These are phyloP conservation scores for Sebastes fasciatus DNA, from an alignment of 2,113 vertebrate species.

Conservation along the genomic window DNA sequence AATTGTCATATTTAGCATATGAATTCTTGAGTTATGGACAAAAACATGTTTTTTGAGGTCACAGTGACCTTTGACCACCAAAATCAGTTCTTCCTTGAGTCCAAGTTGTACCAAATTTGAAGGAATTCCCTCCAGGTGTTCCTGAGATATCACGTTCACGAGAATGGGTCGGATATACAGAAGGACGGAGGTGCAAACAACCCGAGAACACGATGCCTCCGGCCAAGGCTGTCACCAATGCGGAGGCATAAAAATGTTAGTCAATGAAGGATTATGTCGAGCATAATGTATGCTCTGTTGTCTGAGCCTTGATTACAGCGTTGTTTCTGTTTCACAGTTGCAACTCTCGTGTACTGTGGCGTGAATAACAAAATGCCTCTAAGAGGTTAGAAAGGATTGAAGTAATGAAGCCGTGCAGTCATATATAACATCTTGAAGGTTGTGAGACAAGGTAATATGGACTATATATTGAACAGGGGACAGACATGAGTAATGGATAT, in stretches of 20 bases:
- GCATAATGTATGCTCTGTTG: neutral
- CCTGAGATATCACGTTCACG: no score
- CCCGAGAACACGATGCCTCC: no score
- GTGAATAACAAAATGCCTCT: neutral
- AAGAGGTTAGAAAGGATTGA: neutral
- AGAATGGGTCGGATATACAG: no score
- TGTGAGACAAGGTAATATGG: conserved; percentile 5
- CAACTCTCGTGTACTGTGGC: neutral
- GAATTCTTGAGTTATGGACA: no score
- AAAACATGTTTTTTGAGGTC: no score
- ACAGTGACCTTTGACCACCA: no score
- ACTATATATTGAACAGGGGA: conserved; percentile 14
- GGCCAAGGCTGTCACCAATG: no score
- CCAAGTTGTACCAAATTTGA: no score
- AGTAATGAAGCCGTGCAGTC: neutral
- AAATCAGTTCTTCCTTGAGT: no score
- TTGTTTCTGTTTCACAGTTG: neutral
- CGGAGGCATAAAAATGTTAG: neutral
- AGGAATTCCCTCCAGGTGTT: no score
- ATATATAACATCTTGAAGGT: conserved; percentile 39
- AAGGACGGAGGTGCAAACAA: no score
- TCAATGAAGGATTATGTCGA: neutral
- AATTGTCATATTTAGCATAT: no score
- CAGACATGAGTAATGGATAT: conserved; percentile 29
- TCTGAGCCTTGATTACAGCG: neutral